Percentiles rank a stretch among this genome's conserved stretches.
Evolutionary conservation across 2,113 vertebrate genomes (phyloP).

Genomic region (Empidonax alnorum): DNA sequence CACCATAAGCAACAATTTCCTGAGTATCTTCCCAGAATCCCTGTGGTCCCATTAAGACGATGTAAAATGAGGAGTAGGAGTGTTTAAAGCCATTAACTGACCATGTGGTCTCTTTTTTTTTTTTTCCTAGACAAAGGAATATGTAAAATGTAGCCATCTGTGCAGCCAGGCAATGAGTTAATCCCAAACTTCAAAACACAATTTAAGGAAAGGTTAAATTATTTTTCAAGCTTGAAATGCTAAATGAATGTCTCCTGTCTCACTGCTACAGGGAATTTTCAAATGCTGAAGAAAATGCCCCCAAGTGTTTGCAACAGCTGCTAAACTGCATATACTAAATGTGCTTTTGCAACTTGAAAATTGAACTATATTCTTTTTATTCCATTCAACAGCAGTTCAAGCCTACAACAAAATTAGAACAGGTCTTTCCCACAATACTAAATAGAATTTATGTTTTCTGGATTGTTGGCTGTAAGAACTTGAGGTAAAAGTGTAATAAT

Average conservation of each 20-base stretch:
- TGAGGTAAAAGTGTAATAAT: neutral
- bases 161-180: neutral
- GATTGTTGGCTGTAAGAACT: neutral
- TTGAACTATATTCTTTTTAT: neutral
- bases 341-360: neutral
- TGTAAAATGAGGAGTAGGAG: neutral
- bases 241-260: conserved; percentile 14
- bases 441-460: neutral
- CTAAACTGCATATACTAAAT: neutral
- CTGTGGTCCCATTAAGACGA: neutral
- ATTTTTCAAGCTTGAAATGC: conserved; percentile 25
- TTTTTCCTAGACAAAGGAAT: neutral
- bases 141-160: conserved; percentile 17
- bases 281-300: neutral
- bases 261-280: neutral
- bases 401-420: neutral
- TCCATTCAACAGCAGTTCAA: neutral
- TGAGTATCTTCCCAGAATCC: neutral
- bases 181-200: conserved; percentile 2
- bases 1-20: neutral
- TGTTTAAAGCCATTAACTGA: conserved; percentile 6
- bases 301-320: conserved; percentile 4
- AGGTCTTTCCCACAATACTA: neutral
- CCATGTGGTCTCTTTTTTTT: neutral
- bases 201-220: conserved; percentile 28